Evolutionary conservation across 2,888 invertebrate species (phyloP), one percentile per base, ranked within the genome.

Genomic region (Sphecodes monilicornis): DNA sequence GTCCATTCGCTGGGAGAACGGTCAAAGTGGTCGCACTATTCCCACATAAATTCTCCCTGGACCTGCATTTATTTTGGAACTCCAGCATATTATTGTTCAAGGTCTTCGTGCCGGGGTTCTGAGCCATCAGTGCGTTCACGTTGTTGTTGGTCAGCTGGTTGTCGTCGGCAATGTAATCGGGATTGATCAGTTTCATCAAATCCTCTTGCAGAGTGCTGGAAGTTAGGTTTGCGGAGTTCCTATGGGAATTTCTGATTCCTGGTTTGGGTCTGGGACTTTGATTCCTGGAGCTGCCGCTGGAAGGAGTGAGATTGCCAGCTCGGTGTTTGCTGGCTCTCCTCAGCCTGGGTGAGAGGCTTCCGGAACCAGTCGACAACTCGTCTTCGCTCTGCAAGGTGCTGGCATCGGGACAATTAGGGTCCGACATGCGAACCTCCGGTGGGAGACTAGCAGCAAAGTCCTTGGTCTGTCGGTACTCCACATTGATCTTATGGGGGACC

Each of bases 111-210:
- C 91, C 92, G 4, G 91, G 73, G 75, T 90, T 91, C 72, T 92
- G 91, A 83, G 90, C 90, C 10, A 64, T 29, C 64, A 64, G 92
- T 16, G 71, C 77, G 72, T 92, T 78, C 74, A 93, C 71, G 87
- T 94, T 93, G 90, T 94, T 93, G 86, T 94, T 94, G 4, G 91
- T 74, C 0, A 92, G 79, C 46, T 94, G 93, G 50, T 88, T 91
- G 50, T 94, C 94, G 29, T 95, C 95, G 13, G 93, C 91, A 26
- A 95, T 94, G 74, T 93, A 95, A 91, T 98, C 98, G 0, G 98
- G 98, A 95, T 98, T 97, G 92, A 98, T 98, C 41, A 98, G 95
- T 72, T 98, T 97, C 96, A 98, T 97, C 36, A 98, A 95, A 93
- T 98, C 98, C 94, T 98, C 98, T 95, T 98, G 97, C 43, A 97